Base-by-base conservation (phyloP, 2,113 vertebrate genomes). In the Ploceus nigricollis region DNA sequence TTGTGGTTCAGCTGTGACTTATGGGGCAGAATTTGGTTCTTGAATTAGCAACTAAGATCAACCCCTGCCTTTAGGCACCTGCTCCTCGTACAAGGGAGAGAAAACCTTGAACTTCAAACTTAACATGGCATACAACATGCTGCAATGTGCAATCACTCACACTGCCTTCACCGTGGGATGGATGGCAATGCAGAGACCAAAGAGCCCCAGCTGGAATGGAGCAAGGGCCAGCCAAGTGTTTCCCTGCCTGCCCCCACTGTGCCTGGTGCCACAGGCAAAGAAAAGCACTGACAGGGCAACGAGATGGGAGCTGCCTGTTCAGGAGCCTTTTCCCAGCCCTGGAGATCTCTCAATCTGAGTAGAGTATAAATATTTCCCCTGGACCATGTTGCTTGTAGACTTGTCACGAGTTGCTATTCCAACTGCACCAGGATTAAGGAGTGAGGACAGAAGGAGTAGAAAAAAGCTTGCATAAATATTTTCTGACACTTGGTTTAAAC, bases 361-460 rank as follows among this genome's bases (percentile, higher is more conserved):
- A 21, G 28, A 89, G 42, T 50, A 72, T 80, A 85, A 94, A 91
- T 88, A 91, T 96, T 97, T 93, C 40, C 53, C 57, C 90, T 94
- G 85, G 73, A 93, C 88, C 1, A 1, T 3, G 61, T 23, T 87
- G 56, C 81, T 61, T 3, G 7, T 78, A 79, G 84, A 8, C 40
- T 94, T 94, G 84, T 79, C 58, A 15, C 0, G 1, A 73, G 57
- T 50, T 95, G 73, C 61, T 90, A 53, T 90, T 89, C 57, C 78
- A 93, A n/a, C 37, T 30, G 23, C 39, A 70, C 33, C 30, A n/a
- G 57, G 77, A 94, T 82, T 92, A 70, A 89, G 83, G 80, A 78
- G 91, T 50, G 73, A 89, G 70, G 89, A 94, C 69, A 82, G 93
- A 87, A 89, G 57, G 57, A 84, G 25, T 4, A 13, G 65, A 33